A percentile compares a stretch with the other conserved stretches of the same genome.
Conservation (phyloP, 2,888 invertebrate genomes). For the Electrophaes corylata region DNA sequence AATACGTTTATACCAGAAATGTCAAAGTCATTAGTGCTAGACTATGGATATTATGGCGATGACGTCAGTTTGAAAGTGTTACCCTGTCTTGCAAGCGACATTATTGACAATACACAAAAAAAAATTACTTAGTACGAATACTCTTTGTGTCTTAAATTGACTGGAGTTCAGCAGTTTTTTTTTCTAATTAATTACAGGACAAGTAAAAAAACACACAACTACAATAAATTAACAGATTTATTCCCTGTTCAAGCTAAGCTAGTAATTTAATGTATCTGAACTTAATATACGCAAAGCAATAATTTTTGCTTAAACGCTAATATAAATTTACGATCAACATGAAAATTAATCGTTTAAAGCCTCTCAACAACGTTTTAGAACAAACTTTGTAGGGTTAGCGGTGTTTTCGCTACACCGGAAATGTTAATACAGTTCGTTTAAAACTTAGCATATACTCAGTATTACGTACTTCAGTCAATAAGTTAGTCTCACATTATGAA, state of each 20-base stretch:
- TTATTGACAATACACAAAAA: too few species aligned
- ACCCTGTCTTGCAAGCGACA: too few species aligned
- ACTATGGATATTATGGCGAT: too few species aligned
- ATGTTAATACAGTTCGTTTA: slow-evolving; percentile 7
- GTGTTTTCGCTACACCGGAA: slow-evolving; percentile 5
- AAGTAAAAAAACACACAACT: slow-evolving; percentile 7
- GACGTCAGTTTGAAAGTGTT: too few species aligned
- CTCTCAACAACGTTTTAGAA: slow-evolving; percentile 41
- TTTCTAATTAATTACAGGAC: not conserved
- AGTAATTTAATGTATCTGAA: slow-evolving; percentile 33
- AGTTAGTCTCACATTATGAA: too few species aligned
- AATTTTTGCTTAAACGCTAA: slow-evolving; percentile 52
- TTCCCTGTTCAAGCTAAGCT: slow-evolving; percentile 13
- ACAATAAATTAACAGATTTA: slow-evolving; percentile 24
- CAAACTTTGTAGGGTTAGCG: slow-evolving; percentile 37
- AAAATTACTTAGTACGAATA: too few species aligned
- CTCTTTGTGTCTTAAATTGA: too few species aligned
- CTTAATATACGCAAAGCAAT: slow-evolving; percentile 38
- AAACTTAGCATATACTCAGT: too few species aligned
- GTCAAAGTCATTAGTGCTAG: too few species aligned
- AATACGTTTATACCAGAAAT: too few species aligned
- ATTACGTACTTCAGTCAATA: too few species aligned
- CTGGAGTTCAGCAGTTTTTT: not conserved
- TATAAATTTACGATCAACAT: slow-evolving; percentile 52
- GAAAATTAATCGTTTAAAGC: slow-evolving; percentile 50